Evolutionary conservation across 1,140 invertebrate species (phyloP).

Genomic region (Lepidostoma basale): DNA sequence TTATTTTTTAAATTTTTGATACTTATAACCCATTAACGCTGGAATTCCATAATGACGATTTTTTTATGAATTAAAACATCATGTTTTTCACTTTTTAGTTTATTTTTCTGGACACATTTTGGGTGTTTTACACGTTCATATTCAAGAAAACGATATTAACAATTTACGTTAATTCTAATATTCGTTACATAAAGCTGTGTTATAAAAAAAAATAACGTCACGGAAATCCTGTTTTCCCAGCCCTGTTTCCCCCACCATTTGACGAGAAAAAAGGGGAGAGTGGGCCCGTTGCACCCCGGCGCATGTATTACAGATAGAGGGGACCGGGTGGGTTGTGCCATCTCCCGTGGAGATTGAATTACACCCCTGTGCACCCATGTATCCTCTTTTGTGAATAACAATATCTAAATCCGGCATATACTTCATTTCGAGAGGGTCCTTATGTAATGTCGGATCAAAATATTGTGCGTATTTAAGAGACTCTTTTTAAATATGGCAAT

Average conservation of each 20-base stretch:
- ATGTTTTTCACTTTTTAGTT: no score
- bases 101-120: no score
- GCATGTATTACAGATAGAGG: not conserved
- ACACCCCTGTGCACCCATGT: constrained; percentile 26
- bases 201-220: no score
- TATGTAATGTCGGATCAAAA: constrained; percentile 40
- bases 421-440: constrained; percentile 14
- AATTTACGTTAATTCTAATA: no score
- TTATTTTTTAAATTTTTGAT: no score
- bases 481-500: constrained; percentile 4
- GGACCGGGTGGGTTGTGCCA: constrained; percentile 15
- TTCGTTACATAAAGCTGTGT: no score
- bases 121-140: no score
- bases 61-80: no score
- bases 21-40: no score
- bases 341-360: constrained; percentile 33
- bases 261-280: not conserved
- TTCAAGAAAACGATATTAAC: no score
- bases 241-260: constrained; percentile 11
- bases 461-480: constrained; percentile 41
- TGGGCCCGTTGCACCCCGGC: not conserved
- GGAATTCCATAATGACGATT: no score
- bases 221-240: no score
- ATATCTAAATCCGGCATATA: constrained; percentile 20
- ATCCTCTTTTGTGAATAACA: constrained; percentile 19